phyloP scores from a whole-genome alignment of 92 coral and sea anemone species.

The Umimayanthus kanabou region DNA sequence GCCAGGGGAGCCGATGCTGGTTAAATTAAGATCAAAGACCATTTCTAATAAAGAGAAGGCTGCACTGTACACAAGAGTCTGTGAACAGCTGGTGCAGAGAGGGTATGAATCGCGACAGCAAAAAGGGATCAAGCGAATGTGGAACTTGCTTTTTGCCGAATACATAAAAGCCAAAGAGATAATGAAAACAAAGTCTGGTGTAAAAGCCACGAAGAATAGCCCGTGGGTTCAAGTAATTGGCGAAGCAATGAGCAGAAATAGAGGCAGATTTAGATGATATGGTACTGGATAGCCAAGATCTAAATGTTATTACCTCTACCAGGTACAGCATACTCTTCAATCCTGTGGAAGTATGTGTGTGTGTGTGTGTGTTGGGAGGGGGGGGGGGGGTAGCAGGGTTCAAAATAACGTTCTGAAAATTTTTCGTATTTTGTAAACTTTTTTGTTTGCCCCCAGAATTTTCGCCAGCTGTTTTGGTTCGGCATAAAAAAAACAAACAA shows the following conservation, averaged over 20 bases:
- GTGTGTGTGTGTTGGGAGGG: background rate
- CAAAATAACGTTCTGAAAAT: slow-evolving; percentile 4
- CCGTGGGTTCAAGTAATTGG: slow-evolving; percentile 48
- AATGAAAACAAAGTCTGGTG: slow-evolving; percentile 28
- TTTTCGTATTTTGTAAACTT: slow-evolving; percentile 1
- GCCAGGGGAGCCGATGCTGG: slow-evolving; percentile 26
- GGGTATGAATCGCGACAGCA: slow-evolving; percentile 17
- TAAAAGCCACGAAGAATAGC: slow-evolving; percentile 19
- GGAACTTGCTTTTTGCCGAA: slow-evolving; percentile 47
- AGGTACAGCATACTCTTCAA: background rate
- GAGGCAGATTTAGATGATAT: slow-evolving; percentile 37
- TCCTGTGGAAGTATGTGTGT: background rate
- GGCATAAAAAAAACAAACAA: slow-evolving; percentile 1
- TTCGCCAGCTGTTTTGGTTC: slow-evolving; percentile 7
- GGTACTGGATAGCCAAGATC: slow-evolving; percentile 40
- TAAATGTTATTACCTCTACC: slow-evolving; percentile 10
- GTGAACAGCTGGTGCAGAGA: slow-evolving; percentile 21
- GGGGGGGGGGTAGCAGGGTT: background rate
- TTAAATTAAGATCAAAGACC: slow-evolving; percentile 24
- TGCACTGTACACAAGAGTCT: slow-evolving; percentile 23
- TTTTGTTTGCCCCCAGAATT: slow-evolving; percentile 19
- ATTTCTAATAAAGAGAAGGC: slow-evolving; percentile 48
- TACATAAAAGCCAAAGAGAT: slow-evolving; percentile 50
- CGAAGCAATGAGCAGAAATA: slow-evolving; percentile 29
- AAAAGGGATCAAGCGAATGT: slow-evolving; percentile 46